Percentiles rank a stretch among this genome's conserved stretches.
Evolutionary conservation across 2,113 vertebrate species (phyloP).

Genomic region (human): GRCh38 chr16:22788001-22788500

Average conservation of each 20-base stretch:
- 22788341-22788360: background rate
- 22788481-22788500: too few relatives aligned
- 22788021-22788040: background rate
- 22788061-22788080: background rate
- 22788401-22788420: background rate
- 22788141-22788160: background rate
- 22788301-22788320: background rate
- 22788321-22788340: background rate
- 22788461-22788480: background rate
- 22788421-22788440: background rate
- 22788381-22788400: background rate
- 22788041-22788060: conserved; percentile 61
- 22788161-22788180: conserved; percentile 5
- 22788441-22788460: background rate
- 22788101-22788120: background rate
- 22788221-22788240: background rate
- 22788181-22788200: background rate
- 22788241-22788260: background rate
- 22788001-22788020: conserved; percentile 53
- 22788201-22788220: background rate
- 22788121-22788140: background rate
- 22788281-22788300: background rate
- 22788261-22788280: background rate
- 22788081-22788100: background rate
- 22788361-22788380: background rate